phyloP scores from a whole-genome alignment of 2,113 vertebrate genomes.

The Bambusicola thoracicus region DNA sequence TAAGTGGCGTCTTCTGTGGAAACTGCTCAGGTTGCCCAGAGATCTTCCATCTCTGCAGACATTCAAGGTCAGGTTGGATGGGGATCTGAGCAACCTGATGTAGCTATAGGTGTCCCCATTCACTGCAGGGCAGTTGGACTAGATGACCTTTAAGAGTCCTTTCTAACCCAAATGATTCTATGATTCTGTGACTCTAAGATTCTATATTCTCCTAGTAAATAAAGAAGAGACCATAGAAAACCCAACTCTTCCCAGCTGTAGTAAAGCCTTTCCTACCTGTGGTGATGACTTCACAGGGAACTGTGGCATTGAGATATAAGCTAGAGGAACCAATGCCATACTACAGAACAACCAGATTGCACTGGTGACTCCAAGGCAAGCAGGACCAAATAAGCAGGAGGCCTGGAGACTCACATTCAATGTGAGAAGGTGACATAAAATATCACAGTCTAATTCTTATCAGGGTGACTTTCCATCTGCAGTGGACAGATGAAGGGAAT shows the following conservation, averaged over 20 bases:
- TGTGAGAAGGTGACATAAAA: background rate
- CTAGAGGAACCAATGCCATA: background rate
- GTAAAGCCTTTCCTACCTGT: background rate
- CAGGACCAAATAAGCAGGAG: background rate
- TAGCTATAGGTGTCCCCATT: no score
- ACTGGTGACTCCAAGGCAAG: background rate
- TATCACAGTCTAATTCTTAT: background rate
- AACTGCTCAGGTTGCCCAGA: background rate
- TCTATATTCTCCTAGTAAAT: background rate
- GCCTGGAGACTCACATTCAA: background rate
- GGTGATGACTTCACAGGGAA: background rate
- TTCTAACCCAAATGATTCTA: no score
- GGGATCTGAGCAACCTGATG: no score
- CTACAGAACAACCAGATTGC: background rate
- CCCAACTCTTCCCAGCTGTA: background rate
- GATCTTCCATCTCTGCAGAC: no score
- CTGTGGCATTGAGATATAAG: background rate
- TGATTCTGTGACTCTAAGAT: no score
- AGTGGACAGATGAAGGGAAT: background rate
- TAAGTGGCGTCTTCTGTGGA: background rate
- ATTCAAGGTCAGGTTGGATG: no score
- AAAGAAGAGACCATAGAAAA: background rate
- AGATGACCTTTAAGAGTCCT: no score
- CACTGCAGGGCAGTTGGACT: no score
- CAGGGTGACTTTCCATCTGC: background rate